These are phyloP conservation scores for Porites evermanni DNA, from an alignment of 92 coral and sea anemone genomes.

Conservation along the genomic window DNA sequence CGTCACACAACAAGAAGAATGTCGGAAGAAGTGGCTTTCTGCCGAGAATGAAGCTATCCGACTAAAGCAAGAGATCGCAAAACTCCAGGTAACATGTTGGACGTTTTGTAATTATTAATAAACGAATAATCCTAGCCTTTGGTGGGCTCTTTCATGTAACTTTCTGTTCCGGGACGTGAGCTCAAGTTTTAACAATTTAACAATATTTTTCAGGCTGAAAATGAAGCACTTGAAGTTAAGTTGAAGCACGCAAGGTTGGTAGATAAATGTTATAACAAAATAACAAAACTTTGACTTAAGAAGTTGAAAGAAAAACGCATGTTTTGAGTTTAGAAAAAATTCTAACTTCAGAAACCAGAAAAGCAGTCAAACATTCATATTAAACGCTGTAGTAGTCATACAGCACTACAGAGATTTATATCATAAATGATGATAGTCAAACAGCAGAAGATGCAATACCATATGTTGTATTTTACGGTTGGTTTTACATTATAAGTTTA, in stretches of 20 bases:
- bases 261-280: background rate
- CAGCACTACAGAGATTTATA: no score
- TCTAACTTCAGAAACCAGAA: no score
- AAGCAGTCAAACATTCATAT: no score
- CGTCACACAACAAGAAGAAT: slow-evolving; percentile 96
- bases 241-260: slow-evolving; percentile 96
- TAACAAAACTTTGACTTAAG: background rate
- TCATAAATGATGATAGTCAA: no score
- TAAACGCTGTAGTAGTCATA: no score
- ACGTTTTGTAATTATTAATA: no score
- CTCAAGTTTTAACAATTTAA: background rate
- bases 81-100: slow-evolving; percentile 69
- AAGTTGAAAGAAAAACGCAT: no score
- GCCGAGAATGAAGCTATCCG: slow-evolving; percentile 78
- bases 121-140: no score
- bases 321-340: no score
- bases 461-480: background rate
- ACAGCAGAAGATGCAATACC: background rate
- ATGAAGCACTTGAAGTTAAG: slow-evolving; percentile 93
- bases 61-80: slow-evolving; percentile 85
- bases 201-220: slow-evolving; percentile 80
- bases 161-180: background rate
- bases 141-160: background rate
- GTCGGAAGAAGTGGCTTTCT: slow-evolving; percentile 92
- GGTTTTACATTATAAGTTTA: background rate